phyloP scores from a whole-genome alignment of 2,797 vertebrate species.

The Sebastolobus alascanus region DNA sequence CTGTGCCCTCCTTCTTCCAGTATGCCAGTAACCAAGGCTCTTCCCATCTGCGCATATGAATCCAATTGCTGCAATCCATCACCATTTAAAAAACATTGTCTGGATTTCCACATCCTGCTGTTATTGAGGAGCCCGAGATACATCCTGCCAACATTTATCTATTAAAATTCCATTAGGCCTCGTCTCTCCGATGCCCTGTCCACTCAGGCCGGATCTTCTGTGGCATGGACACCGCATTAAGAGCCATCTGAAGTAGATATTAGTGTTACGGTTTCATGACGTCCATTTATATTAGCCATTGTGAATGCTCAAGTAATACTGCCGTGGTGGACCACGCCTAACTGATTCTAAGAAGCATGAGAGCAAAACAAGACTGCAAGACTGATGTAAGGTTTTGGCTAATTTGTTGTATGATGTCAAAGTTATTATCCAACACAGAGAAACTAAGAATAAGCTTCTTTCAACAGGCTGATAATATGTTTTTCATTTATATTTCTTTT shows the following conservation, averaged over 20 bases:
- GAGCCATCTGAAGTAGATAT: slow-evolving; percentile 54
- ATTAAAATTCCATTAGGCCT: slow-evolving; percentile 82
- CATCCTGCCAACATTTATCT: slow-evolving; percentile 80
- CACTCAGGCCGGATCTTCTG: slow-evolving; percentile 56
- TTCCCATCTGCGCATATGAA: slow-evolving; percentile 54
- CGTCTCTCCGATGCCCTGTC: slow-evolving; percentile 39
- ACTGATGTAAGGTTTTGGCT: background rate
- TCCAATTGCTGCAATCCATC: slow-evolving; percentile 72
- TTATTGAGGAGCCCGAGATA: slow-evolving; percentile 67
- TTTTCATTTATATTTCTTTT: background rate
- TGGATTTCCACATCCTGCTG: slow-evolving; percentile 74
- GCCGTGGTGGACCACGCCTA: slow-evolving; percentile 6
- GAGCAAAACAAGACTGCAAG: background rate
- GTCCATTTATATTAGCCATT: slow-evolving; percentile 20
- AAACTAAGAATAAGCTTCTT: background rate
- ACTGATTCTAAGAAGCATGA: background rate
- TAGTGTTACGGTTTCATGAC: slow-evolving; percentile 34
- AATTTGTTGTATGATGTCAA: slow-evolving; percentile 1
- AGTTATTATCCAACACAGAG: background rate
- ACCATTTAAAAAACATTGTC: slow-evolving; percentile 74
- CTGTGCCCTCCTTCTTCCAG: slow-evolving; percentile 46
- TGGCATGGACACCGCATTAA: slow-evolving; percentile 50
- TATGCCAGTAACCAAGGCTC: slow-evolving; percentile 44
- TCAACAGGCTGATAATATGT: background rate
- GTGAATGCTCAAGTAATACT: slow-evolving; percentile 1